These are phyloP conservation scores for Montipora sp. DNA, from an alignment of 64 coral and sea anemone species.

Conservation along the genomic window DNA sequence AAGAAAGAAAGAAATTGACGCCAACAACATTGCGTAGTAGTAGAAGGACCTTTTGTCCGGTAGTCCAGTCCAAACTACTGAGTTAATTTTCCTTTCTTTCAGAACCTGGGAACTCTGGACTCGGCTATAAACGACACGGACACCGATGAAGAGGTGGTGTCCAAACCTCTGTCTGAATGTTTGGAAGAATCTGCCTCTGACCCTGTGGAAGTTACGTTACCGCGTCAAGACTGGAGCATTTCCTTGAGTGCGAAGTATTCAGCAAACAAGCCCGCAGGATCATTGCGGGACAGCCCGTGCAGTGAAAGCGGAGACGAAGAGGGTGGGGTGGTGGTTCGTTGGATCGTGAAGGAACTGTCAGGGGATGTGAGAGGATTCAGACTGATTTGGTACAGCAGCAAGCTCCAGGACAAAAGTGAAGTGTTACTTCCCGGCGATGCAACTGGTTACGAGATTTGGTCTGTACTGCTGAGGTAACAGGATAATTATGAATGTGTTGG, in stretches of 20 bases:
- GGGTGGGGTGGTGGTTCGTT: conserved; percentile 58
- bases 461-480: conserved; percentile 61
- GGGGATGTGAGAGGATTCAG: conserved; percentile 36
- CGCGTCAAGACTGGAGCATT: conserved; percentile 69
- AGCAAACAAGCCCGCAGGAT: conserved; percentile 22
- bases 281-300: conserved; percentile 16
- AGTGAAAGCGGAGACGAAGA: conserved; percentile 45
- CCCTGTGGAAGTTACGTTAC: conserved; percentile 69
- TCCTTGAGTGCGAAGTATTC: conserved; percentile 53
- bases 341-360: conserved; percentile 36
- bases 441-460: conserved; percentile 56
- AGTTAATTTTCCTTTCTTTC: background rate
- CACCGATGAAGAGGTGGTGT: conserved; percentile 64
- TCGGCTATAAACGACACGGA: conserved; percentile 20
- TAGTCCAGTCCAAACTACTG: too few relatives aligned
- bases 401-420: background rate
- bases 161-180: conserved; percentile 36
- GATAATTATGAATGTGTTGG: background rate
- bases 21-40: too few relatives aligned
- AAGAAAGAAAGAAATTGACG: too few relatives aligned
- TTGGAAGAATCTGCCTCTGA: conserved; percentile 74
- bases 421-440: conserved; percentile 8
- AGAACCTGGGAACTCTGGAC: background rate
- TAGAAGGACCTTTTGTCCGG: too few relatives aligned
- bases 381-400: conserved; percentile 52